phyloP scores from a whole-genome alignment of 2,113 vertebrate species.

The Pelecanus crispus region DNA sequence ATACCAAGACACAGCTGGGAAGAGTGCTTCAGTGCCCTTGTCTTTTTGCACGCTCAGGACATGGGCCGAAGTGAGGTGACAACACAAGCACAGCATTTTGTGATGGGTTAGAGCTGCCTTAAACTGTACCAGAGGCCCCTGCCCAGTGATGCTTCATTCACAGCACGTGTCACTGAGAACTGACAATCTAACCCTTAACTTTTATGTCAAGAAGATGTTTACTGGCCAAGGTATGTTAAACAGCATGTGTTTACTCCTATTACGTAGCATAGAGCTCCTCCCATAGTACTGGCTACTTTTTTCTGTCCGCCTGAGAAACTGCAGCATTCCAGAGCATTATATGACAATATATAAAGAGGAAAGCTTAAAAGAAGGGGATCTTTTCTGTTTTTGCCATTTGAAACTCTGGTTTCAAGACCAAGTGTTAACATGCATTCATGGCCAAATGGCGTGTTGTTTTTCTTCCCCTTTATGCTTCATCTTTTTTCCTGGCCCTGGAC shows the following conservation, averaged over 20 bases:
- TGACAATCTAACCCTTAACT: background rate
- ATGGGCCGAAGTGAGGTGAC: rapidly evolving
- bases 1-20: background rate
- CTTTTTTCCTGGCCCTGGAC: background rate
- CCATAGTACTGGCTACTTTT: background rate
- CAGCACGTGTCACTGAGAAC: background rate
- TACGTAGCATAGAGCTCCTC: background rate
- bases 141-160: background rate
- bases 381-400: background rate
- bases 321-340: background rate
- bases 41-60: background rate
- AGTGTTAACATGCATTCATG: background rate
- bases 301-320: background rate
- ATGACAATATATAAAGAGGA: background rate
- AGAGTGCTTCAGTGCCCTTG: background rate
- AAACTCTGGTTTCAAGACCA: background rate
- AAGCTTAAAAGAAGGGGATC: background rate
- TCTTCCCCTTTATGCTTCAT: background rate
- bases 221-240: background rate
- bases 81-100: background rate
- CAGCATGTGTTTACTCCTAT: rapidly evolving
- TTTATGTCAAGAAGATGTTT: background rate
- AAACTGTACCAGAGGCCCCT: background rate
- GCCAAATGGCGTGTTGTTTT: background rate
- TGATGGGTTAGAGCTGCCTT: background rate